Evolutionary conservation across 2,113 vertebrate genomes (phyloP).

Genomic region (Salvelinus namaycush): DNA sequence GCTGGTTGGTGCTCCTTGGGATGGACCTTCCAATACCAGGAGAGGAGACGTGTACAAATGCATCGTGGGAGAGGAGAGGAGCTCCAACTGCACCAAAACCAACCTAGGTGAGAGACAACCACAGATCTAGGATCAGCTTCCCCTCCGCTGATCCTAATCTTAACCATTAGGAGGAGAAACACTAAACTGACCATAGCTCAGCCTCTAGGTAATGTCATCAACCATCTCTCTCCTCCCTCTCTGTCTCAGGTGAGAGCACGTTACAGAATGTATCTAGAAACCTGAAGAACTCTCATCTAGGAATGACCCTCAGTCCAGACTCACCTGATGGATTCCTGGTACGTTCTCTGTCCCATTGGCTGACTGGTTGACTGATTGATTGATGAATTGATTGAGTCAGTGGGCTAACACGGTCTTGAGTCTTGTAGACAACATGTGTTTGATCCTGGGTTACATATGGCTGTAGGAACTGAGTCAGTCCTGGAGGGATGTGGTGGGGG

Average conservation of each 20-base stretch:
- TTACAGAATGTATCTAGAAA: constrained; percentile 79
- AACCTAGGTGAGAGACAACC: constrained; percentile 78
- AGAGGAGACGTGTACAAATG: constrained; percentile 91
- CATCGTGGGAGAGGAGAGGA: constrained; percentile 66
- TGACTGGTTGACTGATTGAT: no score
- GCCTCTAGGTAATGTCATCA: no score
- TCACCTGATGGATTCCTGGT: constrained; percentile 86
- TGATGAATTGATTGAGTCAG: no score
- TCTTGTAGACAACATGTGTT: no score
- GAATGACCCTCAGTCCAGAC: constrained; percentile 84
- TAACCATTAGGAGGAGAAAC: no score
- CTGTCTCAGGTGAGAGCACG: constrained; percentile 73
- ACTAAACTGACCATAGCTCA: no score
- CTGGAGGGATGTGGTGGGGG: not conserved
- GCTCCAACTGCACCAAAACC: constrained; percentile 81
- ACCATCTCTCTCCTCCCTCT: not conserved
- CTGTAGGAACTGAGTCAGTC: no score
- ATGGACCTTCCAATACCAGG: constrained; percentile 80
- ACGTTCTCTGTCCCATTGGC: no score
- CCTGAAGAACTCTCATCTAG: constrained; percentile 81
- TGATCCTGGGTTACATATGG: no score
- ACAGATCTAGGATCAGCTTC: not conserved
- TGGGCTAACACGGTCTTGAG: no score
- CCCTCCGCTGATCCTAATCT: not conserved
- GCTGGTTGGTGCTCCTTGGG: constrained; percentile 93